These are phyloP conservation scores for Esox masquinongy DNA, from an alignment of 2,797 vertebrate genomes.

Conservation along the genomic window DNA sequence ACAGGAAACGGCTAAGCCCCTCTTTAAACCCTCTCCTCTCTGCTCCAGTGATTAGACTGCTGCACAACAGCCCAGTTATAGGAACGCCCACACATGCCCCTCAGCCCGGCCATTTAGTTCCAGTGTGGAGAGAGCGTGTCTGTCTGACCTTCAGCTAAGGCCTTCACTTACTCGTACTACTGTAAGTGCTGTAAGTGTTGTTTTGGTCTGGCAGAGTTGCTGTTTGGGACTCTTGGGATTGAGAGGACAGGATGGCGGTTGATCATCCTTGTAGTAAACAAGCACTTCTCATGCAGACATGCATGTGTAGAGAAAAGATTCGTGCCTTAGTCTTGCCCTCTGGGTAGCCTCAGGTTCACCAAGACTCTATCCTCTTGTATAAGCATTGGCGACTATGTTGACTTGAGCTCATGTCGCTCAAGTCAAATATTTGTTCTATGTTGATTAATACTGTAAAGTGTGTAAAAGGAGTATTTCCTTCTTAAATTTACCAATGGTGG, in stretches of 20 bases:
- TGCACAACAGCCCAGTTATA: not conserved
- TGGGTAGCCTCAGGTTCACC: not conserved
- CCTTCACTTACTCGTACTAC: not conserved
- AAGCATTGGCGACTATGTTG: not conserved
- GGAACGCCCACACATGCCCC: not conserved
- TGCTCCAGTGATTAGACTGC: not conserved
- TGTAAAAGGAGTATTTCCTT: not conserved
- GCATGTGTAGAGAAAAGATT: not conserved
- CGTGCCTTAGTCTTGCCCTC: not conserved
- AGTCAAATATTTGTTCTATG: no score
- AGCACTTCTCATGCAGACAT: not conserved
- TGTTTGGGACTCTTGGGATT: slow-evolving; percentile 2
- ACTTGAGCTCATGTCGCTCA: not conserved
- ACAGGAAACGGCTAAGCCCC: not conserved
- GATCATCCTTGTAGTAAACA: slow-evolving; percentile 2
- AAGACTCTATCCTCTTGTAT: not conserved
- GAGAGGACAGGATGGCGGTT: not conserved
- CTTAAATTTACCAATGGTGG: not conserved
- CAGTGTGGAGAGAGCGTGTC: not conserved
- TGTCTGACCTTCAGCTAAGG: not conserved
- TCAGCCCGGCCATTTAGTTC: not conserved
- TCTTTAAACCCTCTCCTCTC: not conserved
- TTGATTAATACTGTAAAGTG: not conserved
- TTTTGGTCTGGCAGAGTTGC: slow-evolving; percentile 3
- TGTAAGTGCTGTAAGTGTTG: not conserved